Base-by-base conservation (phyloP, 2,113 vertebrate species). In the cattle (Bos taurus) region DNA sequence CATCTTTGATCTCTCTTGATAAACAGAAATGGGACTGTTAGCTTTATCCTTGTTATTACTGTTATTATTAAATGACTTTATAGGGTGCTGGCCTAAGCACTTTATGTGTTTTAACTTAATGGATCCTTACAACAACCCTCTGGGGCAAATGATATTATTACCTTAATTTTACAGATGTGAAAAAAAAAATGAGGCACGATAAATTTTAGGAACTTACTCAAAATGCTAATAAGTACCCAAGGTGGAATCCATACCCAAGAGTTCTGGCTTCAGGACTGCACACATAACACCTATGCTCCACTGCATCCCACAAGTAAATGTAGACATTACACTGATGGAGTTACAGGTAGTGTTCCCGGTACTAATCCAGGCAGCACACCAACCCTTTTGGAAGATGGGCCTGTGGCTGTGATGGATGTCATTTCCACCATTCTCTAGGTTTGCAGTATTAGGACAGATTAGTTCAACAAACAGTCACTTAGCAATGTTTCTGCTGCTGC, bases 161-260 rank as follows among this genome's bases (percentile, higher is more conserved):
- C 4, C 6, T 43, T 28, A 23, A 33, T 78, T 94, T 83, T 82
- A 17, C 16, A 60, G n/a, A 78, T 71, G 33, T 71, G n/a, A 57
- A 23, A 64, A 48, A 59, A 52, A 28, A 59, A 74, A 36, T 13
- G 1, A 77, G 25, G 40, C 57, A 57, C 23, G 56, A 16, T 3
- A n/a, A 67, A 71, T 71, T 59, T 62, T 88, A 85, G 46, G 43
- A 88, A 46, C 28, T 23, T 85, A 74, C 9, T 64, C 78, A 46
- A 89, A 95, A 56, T 60, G 4, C 59, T 36, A 71, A 36, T 21
- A 90, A 96, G 36, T 48, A 13, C 62, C 23, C 54, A 25, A 78
- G 9, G 11, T 23, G 1, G 33, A 54, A 62, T 15, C 60, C n/a
- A 59, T 28, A 67, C 2, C 21, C 25, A 21, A 54, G 21, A n/a